These are phyloP conservation scores for Pelecanus crispus DNA, from an alignment of 2,113 vertebrate species.

Conservation along the genomic window DNA sequence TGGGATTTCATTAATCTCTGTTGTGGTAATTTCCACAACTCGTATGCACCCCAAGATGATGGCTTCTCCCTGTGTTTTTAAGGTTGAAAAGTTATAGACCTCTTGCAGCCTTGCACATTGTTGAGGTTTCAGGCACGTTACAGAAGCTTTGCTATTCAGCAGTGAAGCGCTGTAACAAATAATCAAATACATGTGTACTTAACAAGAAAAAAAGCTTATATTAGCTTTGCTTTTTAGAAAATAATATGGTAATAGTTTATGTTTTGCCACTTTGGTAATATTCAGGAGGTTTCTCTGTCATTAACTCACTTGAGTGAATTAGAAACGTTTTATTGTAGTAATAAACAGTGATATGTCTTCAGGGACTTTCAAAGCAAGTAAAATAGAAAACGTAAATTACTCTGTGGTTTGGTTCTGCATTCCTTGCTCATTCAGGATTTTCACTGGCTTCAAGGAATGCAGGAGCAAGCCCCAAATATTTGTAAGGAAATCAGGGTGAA, in stretches of 20 bases:
- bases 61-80: neutral
- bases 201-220: neutral
- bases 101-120: neutral
- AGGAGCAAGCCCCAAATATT: slow-evolving; percentile 24
- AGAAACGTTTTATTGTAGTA: slow-evolving; percentile 32
- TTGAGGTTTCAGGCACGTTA: neutral
- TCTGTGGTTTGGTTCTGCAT: neutral
- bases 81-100: neutral
- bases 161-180: neutral
- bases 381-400: slow-evolving; percentile 22
- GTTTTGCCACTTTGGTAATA: slow-evolving; percentile 19
- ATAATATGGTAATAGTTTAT: neutral
- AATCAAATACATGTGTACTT: neutral
- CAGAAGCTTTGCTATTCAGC: neutral
- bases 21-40: neutral
- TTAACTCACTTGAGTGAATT: slow-evolving; percentile 55
- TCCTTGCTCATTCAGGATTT: slow-evolving; percentile 9
- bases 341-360: slow-evolving; percentile 35
- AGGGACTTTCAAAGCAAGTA: slow-evolving; percentile 8
- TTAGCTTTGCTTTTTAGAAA: slow-evolving; percentile 11
- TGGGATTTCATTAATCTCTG: neutral
- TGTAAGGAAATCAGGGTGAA: slow-evolving; percentile 22
- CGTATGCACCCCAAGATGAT: no score
- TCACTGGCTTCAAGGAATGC: slow-evolving; percentile 6
- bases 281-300: neutral